These are phyloP conservation scores for Trematomus loennbergii DNA, from an alignment of 2,113 vertebrate genomes.

Conservation along the genomic window DNA sequence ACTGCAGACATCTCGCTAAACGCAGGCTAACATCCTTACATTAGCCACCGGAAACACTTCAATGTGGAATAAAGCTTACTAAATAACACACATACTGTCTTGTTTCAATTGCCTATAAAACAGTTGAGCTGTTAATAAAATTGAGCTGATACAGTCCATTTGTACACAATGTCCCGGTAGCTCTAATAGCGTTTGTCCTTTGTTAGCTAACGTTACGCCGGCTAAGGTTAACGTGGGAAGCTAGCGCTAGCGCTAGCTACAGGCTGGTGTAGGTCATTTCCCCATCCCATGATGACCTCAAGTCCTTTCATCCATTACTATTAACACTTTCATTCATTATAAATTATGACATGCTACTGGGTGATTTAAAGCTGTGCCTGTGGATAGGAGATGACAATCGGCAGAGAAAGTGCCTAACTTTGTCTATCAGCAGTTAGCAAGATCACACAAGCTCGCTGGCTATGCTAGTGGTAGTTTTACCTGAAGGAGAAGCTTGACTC, in stretches of 20 bases:
- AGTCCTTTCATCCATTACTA: neutral
- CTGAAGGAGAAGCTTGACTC: constrained; percentile 90
- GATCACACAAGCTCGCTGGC: constrained; percentile 44
- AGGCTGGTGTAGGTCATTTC: constrained; percentile 77
- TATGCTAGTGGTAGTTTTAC: constrained; percentile 52
- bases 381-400: too few species aligned
- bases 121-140: fast-evolving
- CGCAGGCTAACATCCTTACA: neutral
- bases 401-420: neutral
- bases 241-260: constrained; percentile 69
- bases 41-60: neutral
- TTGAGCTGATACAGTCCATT: fast-evolving
- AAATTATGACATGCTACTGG: fast-evolving
- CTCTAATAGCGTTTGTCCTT: constrained; percentile 73
- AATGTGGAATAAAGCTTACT: neutral
- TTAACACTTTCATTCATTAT: neutral
- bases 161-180: constrained; percentile 52
- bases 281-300: constrained; percentile 63
- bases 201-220: constrained; percentile 69
- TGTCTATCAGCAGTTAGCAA: neutral
- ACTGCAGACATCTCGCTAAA: neutral
- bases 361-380: fast-evolving
- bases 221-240: constrained; percentile 75
- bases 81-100: fast-evolving
- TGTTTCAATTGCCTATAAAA: fast-evolving